Percentiles rank a stretch among this genome's conserved stretches.
These are phyloP conservation scores for Podiceps cristatus DNA, from an alignment of 2,113 vertebrate genomes.

Conservation along the genomic window DNA sequence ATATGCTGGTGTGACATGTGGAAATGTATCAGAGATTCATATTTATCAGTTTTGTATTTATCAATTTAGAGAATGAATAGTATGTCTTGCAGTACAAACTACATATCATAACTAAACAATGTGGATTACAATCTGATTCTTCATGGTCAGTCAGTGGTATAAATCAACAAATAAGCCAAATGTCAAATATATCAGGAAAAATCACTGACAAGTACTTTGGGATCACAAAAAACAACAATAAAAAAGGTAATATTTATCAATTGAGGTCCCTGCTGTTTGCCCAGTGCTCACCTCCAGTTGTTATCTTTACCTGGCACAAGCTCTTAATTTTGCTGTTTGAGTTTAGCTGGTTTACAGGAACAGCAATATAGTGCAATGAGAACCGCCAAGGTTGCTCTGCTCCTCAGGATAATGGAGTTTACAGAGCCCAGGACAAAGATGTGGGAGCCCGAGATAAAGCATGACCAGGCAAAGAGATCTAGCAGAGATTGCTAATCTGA, in stretches of 20 bases:
- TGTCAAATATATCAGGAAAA: neutral
- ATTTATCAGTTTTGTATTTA: neutral
- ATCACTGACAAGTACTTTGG: neutral
- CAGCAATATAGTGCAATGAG: neutral
- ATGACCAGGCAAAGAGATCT: neutral
- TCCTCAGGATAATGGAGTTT: neutral
- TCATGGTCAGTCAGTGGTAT: neutral
- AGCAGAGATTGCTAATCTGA: neutral
- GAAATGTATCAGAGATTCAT: neutral
- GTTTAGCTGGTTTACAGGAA: neutral
- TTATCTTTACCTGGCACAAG: neutral
- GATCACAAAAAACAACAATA: neutral
- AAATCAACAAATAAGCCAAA: neutral
- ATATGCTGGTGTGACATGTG: accelerated
- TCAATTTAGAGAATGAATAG: neutral
- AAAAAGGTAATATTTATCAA: neutral
- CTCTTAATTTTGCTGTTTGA: neutral
- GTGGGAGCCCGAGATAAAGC: neutral
- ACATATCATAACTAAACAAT: neutral
- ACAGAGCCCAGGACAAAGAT: neutral
- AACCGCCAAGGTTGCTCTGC: neutral
- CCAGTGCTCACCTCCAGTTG: neutral
- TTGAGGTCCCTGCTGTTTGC: neutral
- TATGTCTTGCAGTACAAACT: neutral
- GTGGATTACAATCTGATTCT: neutral